phyloP scores from a whole-genome alignment of 2,888 invertebrate species.

The Drosophila lacicola region DNA sequence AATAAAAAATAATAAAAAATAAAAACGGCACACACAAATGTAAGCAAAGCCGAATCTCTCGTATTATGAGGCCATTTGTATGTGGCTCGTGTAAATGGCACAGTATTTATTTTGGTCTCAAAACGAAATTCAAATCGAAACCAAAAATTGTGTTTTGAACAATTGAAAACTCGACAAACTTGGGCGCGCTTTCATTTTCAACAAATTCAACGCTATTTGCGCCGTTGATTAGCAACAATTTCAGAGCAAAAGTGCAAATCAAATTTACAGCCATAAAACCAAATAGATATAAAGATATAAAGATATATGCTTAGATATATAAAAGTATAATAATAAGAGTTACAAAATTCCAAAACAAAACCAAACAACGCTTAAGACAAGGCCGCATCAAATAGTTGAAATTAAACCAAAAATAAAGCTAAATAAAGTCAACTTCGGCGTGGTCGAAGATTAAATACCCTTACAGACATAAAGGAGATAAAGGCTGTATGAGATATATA shows the following conservation, averaged over 20 bases:
- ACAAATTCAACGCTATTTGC: slow-evolving; percentile 53
- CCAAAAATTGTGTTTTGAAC: slow-evolving; percentile 16
- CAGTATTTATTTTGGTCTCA: slow-evolving; percentile 15
- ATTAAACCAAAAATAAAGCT: slow-evolving; percentile 8
- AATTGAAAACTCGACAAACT: slow-evolving; percentile 32
- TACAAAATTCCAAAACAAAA: slow-evolving; percentile 7
- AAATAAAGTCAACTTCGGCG: background rate
- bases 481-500: no score
- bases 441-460: background rate
- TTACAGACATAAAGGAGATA: background rate
- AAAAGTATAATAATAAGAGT: slow-evolving; percentile 1
- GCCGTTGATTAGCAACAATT: slow-evolving; percentile 61
- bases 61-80: slow-evolving; percentile 63
- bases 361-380: slow-evolving; percentile 24
- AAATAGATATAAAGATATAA: slow-evolving; percentile 15
- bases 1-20: slow-evolving; percentile 9
- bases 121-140: slow-evolving; percentile 36
- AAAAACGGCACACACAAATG: slow-evolving; percentile 26
- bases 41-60: slow-evolving; percentile 30
- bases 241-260: slow-evolving; percentile 56
- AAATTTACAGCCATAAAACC: slow-evolving; percentile 31
- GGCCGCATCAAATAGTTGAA: slow-evolving; percentile 28
- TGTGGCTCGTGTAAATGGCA: slow-evolving; percentile 33
- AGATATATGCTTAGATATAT: slow-evolving; percentile 4
- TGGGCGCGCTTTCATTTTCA: slow-evolving; percentile 66